These are phyloP conservation scores for Molorchus minor DNA, from an alignment of 2,888 invertebrate genomes.

Conservation along the genomic window DNA sequence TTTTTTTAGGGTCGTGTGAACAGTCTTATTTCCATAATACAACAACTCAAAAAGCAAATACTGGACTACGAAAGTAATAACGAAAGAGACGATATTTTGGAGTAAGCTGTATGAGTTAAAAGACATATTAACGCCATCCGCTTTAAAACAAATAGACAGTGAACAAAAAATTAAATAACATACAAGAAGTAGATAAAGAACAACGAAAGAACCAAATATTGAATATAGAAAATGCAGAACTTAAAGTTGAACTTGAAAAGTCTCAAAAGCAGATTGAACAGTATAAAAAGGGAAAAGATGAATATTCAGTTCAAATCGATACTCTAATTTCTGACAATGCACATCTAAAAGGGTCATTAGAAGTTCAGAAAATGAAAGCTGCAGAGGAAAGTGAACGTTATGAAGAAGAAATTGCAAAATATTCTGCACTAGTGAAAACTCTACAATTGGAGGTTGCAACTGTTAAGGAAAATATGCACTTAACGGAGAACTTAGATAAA, in stretches of 20 bases:
- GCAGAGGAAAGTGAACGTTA: too few species aligned
- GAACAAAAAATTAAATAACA: background rate
- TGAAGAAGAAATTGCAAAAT: background rate
- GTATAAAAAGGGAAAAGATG: background rate
- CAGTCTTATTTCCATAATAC: background rate
- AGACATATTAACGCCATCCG: conserved; percentile 19
- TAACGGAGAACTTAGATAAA: too few species aligned
- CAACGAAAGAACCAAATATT: background rate
- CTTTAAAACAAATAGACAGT: conserved; percentile 15
- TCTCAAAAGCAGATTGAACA: background rate
- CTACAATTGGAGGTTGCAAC: too few species aligned
- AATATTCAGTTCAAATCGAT: background rate
- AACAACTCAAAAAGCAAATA: background rate
- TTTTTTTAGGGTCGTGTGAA: too few species aligned
- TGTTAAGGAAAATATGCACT: too few species aligned
- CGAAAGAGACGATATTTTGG: background rate
- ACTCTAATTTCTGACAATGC: background rate
- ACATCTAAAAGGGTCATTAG: background rate
- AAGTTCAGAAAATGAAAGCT: background rate
- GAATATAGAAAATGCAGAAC: background rate
- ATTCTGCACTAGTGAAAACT: background rate
- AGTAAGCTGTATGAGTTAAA: conserved; percentile 26
- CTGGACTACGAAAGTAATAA: background rate
- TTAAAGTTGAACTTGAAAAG: background rate
- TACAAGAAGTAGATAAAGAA: background rate